Conservation (phyloP, 2,797 vertebrate genomes). For the Ceryle rudis region DNA sequence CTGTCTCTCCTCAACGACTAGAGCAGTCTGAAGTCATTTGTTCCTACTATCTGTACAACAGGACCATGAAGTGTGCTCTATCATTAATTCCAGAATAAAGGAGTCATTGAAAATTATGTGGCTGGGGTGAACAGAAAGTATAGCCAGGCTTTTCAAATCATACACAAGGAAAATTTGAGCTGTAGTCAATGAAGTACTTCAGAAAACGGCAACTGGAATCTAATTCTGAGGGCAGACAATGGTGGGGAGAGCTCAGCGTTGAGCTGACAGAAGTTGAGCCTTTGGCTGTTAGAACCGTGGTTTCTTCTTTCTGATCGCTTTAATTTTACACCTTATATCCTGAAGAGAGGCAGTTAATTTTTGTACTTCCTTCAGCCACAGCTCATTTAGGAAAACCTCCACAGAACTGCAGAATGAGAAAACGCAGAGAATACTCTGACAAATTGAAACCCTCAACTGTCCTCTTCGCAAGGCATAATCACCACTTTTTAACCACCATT, state of each 20-base stretch:
- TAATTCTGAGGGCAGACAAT: conserved; percentile 54
- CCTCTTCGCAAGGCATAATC: not conserved
- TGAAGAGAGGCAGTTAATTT: conserved; percentile 57
- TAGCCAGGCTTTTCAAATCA: conserved; percentile 61
- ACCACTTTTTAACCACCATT: not conserved
- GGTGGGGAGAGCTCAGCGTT: not conserved
- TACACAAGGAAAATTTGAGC: conserved; percentile 46
- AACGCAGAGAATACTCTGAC: not conserved
- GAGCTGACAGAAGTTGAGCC: conserved; percentile 25
- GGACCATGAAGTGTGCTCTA: conserved; percentile 12
- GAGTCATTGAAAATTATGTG: conserved; percentile 40
- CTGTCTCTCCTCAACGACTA: not conserved
- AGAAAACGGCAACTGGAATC: conserved; percentile 37
- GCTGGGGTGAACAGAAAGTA: conserved; percentile 27
- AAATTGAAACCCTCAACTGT: not conserved
- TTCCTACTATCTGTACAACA: conserved; percentile 40
- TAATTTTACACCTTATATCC: conserved; percentile 53
- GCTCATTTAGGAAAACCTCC: conserved; percentile 55
- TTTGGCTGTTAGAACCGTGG: not conserved
- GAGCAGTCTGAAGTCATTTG: conserved; percentile 40
- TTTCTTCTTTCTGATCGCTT: conserved; percentile 54
- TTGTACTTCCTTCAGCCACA: conserved; percentile 36
- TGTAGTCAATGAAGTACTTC: conserved; percentile 54
- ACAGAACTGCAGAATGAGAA: not conserved
- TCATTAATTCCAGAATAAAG: conserved; percentile 52